These are phyloP conservation scores for Meghimatium bilineatum DNA, from an alignment of 2,888 invertebrate genomes.

Conservation along the genomic window DNA sequence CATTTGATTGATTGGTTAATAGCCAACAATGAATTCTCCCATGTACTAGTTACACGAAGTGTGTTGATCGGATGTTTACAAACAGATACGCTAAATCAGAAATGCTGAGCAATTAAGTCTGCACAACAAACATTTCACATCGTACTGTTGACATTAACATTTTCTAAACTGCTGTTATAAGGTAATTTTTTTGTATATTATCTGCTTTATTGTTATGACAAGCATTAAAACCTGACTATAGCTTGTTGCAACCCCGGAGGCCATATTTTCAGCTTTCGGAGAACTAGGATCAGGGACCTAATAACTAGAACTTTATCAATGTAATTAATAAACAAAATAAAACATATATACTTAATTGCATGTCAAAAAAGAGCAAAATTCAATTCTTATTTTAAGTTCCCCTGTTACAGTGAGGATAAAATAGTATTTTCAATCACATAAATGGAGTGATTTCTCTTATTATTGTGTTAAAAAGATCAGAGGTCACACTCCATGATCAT, in stretches of 20 bases:
- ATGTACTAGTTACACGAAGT: not conserved
- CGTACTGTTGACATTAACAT: not conserved
- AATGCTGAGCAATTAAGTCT: not conserved
- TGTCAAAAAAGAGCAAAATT: no score
- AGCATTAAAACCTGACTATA: not conserved
- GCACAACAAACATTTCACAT: not conserved
- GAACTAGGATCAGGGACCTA: no score
- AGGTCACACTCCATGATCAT: no score
- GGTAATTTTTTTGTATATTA: not conserved
- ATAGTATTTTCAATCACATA: no score
- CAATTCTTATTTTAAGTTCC: no score
- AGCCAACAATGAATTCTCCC: not conserved
- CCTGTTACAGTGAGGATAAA: no score
- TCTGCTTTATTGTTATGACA: not conserved
- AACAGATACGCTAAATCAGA: conserved; percentile 2
- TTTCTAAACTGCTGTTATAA: not conserved
- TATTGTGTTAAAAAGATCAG: no score
- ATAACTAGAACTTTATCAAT: no score
- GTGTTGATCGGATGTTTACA: conserved; percentile 7
- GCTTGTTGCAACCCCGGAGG: not conserved
- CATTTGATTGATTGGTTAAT: no score
- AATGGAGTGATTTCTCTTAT: no score
- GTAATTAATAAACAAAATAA: no score
- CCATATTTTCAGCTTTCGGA: not conserved
- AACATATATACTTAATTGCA: no score